Evolutionary conservation across 2,888 invertebrate species (phyloP).

Genomic region (Diaprepes abbreviatus): DNA sequence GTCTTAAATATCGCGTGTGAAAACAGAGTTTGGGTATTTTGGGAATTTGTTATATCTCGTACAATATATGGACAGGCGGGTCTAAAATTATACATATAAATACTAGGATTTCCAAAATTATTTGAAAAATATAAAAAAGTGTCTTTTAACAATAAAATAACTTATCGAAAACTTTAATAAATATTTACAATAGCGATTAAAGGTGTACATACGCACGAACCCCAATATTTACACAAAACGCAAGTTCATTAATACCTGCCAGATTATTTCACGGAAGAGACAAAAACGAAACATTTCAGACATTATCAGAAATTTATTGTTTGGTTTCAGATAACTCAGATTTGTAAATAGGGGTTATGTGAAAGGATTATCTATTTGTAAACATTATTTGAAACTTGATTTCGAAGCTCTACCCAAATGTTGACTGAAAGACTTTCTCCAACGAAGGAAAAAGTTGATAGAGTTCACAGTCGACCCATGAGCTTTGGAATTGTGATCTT

Average conservation of each 20-base stretch:
- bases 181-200: background rate
- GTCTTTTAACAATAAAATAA: too few relatives aligned
- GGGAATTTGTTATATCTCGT: too few relatives aligned
- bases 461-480: too few relatives aligned
- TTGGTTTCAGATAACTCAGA: slow-evolving; percentile 14
- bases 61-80: too few relatives aligned
- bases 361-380: slow-evolving; percentile 14
- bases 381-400: slow-evolving; percentile 18
- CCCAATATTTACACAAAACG: slow-evolving; percentile 1
- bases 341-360: slow-evolving; percentile 22
- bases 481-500: too few relatives aligned
- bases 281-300: slow-evolving; percentile 8
- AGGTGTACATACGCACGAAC: background rate
- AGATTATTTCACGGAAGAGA: slow-evolving; percentile 11
- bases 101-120: too few relatives aligned
- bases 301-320: slow-evolving; percentile 19
- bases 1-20: too few relatives aligned
- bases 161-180: background rate
- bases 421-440: background rate
- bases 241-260: slow-evolving; percentile 16
- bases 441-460: background rate
- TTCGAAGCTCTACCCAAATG: slow-evolving; percentile 2
- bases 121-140: too few relatives aligned
- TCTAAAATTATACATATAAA: too few relatives aligned
- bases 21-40: too few relatives aligned